These are phyloP conservation scores for Chinchilla lanigera DNA, from an alignment of 2,113 vertebrate genomes.

Conservation along the genomic window DNA sequence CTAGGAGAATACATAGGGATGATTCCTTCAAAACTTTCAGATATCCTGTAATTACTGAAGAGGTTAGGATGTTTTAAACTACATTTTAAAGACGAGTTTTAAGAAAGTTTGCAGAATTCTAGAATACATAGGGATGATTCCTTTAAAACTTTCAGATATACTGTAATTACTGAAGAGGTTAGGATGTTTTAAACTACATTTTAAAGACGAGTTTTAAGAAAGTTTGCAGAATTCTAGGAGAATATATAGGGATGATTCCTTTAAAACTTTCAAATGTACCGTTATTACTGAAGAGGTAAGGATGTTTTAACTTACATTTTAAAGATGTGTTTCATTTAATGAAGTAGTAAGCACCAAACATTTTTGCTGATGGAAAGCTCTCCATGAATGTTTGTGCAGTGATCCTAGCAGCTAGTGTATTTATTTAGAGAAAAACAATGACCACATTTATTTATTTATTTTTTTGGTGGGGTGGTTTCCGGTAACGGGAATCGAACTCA, in stretches of 20 bases:
- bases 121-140: background rate
- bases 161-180: background rate
- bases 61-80: background rate
- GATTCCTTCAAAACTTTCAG: background rate
- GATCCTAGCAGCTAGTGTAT: background rate
- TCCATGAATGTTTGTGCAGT: background rate
- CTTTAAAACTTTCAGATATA: background rate
- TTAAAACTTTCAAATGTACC: background rate
- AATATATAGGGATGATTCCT: background rate
- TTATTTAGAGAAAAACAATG: background rate
- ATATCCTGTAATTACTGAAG: background rate
- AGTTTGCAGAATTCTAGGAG: background rate
- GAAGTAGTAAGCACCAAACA: background rate
- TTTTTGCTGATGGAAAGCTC: background rate
- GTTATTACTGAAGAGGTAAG: background rate
- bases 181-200: background rate
- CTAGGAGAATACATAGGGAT: background rate
- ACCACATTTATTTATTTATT: background rate
- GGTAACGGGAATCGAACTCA: no score
- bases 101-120: background rate
- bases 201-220: background rate
- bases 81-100: background rate
- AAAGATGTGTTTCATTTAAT: background rate
- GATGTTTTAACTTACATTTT: background rate
- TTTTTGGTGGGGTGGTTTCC: no score